Conservation (phyloP, 2,113 vertebrate species). For the Onychorhynchus coronatus region DNA sequence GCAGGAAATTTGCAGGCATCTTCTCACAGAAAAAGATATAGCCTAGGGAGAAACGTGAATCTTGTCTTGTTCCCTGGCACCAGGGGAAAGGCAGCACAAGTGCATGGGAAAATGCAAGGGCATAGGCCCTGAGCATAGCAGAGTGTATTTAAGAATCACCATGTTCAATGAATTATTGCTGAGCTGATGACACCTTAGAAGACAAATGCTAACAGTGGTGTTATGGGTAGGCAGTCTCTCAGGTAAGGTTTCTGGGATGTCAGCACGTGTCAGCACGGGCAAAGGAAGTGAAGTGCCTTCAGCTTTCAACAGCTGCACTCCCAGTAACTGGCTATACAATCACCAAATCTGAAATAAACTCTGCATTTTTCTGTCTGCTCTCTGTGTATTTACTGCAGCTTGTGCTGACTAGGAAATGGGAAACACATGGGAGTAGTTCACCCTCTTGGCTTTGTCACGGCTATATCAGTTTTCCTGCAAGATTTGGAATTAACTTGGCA, state of each 20-base stretch:
- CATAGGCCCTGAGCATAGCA: neutral
- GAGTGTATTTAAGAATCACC: neutral
- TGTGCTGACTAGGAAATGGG: slow-evolving; percentile 69
- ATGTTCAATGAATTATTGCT: neutral
- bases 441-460: slow-evolving; percentile 54
- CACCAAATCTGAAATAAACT: slow-evolving; percentile 65
- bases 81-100: neutral
- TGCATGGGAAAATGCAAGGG: neutral
- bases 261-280: neutral
- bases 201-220: neutral
- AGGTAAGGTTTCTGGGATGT: slow-evolving; percentile 3
- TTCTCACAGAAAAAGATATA: neutral
- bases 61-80: neutral
- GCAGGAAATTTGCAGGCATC: neutral
- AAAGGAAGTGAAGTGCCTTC: slow-evolving; percentile 24
- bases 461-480: slow-evolving; percentile 59
- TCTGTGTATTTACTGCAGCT: slow-evolving; percentile 48
- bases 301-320: neutral
- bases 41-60: neutral
- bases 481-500: slow-evolving; percentile 50
- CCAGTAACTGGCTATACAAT: slow-evolving; percentile 1
- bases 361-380: slow-evolving; percentile 58
- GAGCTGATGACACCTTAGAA: neutral
- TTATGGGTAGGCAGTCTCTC: neutral
- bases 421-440: slow-evolving; percentile 67